Percentiles rank a stretch among this genome's conserved stretches.
Conservation (phyloP, 2,888 invertebrate species). For the Euproctis similis region DNA sequence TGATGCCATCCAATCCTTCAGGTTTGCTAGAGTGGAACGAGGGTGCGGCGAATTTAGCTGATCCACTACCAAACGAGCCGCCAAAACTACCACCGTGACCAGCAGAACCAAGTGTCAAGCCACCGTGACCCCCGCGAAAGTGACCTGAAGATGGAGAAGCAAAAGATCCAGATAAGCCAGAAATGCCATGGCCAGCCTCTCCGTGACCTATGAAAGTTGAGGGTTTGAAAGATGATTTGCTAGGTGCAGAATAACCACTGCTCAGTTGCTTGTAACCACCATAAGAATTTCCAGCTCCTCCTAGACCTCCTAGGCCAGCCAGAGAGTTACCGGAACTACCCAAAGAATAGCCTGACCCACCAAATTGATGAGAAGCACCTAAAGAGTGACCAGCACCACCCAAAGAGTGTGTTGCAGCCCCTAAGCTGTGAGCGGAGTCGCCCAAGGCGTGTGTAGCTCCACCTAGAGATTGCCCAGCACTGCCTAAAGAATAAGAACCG, state of each 20-base stretch:
- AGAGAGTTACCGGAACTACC: conserved; percentile 12
- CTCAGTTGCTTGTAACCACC: conserved; percentile 43
- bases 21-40: conserved; percentile 46
- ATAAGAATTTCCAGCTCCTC: conserved; percentile 22
- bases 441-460: conserved; percentile 24
- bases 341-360: conserved; percentile 21
- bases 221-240: conserved; percentile 61
- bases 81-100: conserved; percentile 35
- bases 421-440: conserved; percentile 25
- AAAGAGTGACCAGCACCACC: conserved; percentile 27
- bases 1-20: conserved; percentile 46
- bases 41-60: conserved; percentile 45
- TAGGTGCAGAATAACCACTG: conserved; percentile 38
- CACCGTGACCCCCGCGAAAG: conserved; percentile 32
- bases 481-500: conserved; percentile 20
- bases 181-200: conserved; percentile 45
- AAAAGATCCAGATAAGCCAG: conserved; percentile 42
- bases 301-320: conserved; percentile 13
- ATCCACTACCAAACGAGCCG: conserved; percentile 40
- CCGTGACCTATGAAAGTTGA: conserved; percentile 61
- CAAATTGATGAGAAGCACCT: conserved; percentile 22
- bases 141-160: conserved; percentile 41
- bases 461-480: conserved; percentile 28
- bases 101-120: conserved; percentile 12
- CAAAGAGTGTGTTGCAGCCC: conserved; percentile 19